A percentile compares a stretch with the other conserved stretches of the same genome.
Evolutionary conservation across 2,888 invertebrate genomes (phyloP).

Genomic region (Morpho achilles): DNA sequence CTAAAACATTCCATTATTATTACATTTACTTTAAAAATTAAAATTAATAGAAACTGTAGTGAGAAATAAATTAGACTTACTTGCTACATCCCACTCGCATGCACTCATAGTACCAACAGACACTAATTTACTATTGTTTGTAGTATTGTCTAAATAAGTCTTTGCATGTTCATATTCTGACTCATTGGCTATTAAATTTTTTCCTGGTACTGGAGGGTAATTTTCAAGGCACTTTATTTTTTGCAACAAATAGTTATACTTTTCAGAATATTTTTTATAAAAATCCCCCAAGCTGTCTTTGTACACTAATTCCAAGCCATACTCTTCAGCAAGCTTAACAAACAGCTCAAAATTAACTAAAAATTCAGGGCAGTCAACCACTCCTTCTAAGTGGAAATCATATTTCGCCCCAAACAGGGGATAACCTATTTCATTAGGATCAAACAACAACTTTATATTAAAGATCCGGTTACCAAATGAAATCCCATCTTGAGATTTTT

Average conservation of each 20-base stretch:
- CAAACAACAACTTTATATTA: constrained; percentile 84
- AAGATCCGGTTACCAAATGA: constrained; percentile 90
- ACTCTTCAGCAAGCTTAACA: constrained; percentile 84
- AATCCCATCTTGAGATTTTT: constrained; percentile 69
- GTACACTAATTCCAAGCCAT: constrained; percentile 83
- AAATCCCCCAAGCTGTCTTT: constrained; percentile 89
- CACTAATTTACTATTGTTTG: constrained; percentile 52
- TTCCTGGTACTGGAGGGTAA: constrained; percentile 83
- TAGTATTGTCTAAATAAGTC: constrained; percentile 69
- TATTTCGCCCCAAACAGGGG: constrained; percentile 98
- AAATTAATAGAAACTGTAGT: background rate
- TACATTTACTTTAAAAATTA: too few relatives aligned
- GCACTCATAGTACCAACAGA: constrained; percentile 90
- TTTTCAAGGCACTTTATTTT: constrained; percentile 91
- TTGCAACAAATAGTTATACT: constrained; percentile 78
- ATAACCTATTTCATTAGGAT: constrained; percentile 76
- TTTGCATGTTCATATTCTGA: constrained; percentile 87
- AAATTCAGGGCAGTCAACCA: constrained; percentile 99
- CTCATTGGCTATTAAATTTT: constrained; percentile 77
- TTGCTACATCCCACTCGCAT: constrained; percentile 95
- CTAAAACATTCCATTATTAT: background rate
- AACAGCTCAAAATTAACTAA: constrained; percentile 95
- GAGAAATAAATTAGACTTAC: constrained; percentile 77
- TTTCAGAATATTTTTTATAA: constrained; percentile 80
- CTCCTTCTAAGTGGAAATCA: constrained; percentile 96